These are phyloP conservation scores for Sternarchorhynchus goeldii DNA, from an alignment of 2,797 vertebrate species.

Conservation along the genomic window DNA sequence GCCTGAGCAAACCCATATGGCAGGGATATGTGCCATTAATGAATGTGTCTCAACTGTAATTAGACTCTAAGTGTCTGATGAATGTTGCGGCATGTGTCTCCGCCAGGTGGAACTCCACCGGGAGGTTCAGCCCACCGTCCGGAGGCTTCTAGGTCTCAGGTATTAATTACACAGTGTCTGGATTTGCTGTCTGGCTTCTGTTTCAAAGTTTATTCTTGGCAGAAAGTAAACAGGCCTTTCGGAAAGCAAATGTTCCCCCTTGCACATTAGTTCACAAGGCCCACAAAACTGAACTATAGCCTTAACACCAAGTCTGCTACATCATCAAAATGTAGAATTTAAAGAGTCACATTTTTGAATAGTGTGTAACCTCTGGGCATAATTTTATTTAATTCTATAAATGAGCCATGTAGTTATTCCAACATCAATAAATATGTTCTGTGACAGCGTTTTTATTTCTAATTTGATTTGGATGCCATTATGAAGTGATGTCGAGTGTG, in stretches of 20 bases:
- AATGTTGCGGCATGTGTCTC: conserved; percentile 25
- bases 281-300: not conserved
- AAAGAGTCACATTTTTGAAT: too few relatives aligned
- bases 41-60: conserved; percentile 58
- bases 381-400: not conserved
- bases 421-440: not conserved
- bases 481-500: not conserved
- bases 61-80: conserved; percentile 54
- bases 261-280: not conserved
- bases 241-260: not conserved
- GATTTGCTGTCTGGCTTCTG: conserved; percentile 50
- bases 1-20: conserved; percentile 43
- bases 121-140: conserved; percentile 30
- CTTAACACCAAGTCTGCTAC: too few relatives aligned
- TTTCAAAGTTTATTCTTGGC: conserved; percentile 23
- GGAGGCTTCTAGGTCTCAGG: conserved; percentile 47
- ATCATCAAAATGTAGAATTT: too few relatives aligned
- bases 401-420: not conserved
- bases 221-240: not conserved
- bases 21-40: conserved; percentile 52
- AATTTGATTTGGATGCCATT: not conserved
- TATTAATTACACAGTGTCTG: conserved; percentile 55
- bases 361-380: too few relatives aligned
- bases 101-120: conserved; percentile 37
- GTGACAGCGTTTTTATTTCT: not conserved